Base-by-base conservation (phyloP, 2,888 invertebrate species). In the Phengaris arion region DNA sequence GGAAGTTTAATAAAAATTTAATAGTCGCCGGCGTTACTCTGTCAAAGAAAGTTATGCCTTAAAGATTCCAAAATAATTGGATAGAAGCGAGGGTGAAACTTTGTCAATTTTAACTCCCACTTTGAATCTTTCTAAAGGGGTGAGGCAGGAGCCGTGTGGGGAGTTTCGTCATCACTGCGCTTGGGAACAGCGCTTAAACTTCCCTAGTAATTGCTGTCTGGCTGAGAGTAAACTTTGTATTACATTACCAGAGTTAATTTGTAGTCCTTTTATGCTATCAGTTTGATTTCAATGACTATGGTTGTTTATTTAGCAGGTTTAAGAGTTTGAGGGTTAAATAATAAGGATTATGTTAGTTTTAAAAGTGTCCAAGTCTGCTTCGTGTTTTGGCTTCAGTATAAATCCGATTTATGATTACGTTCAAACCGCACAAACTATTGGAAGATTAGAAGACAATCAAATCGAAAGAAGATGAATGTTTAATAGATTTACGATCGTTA, bases 211-310 rank as follows among this genome's bases (percentile, higher is more conserved):
- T 93, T 93, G 90, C 91, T 91, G 92, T 92, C 91, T 91, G 90
- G 89, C 89, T 90, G 84, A 83, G 88, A 91, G 89, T 92, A 90
- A 93, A 92, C 89, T 91, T 92, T 91, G 91, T 92, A 90, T 92
- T 89, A 91, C 91, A 90, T 91, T 92, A 92, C 88, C 86, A 86
- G 85, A 89, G 85, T 90, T 92, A 89, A 92, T 92, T 92, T 92
- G 91, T 92, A 88, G 88, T 89, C 89, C 90, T 89, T 89, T 89
- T 91, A 90, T 87, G 87, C 86, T 83, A 83, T 83, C 84, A 87
- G 85, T 89, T 86, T 86, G 86, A 87, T 87, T 87, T 85, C 77
- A 79, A 79, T 78, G 74, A 77, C 76, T 75, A 35, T 68, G 77
- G 77, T 79, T 79, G 75, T 74, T 74, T 70, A 15, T 52, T 46